These are phyloP conservation scores for Physeter macrocephalus DNA, from an alignment of 2,113 vertebrate genomes.

Conservation along the genomic window DNA sequence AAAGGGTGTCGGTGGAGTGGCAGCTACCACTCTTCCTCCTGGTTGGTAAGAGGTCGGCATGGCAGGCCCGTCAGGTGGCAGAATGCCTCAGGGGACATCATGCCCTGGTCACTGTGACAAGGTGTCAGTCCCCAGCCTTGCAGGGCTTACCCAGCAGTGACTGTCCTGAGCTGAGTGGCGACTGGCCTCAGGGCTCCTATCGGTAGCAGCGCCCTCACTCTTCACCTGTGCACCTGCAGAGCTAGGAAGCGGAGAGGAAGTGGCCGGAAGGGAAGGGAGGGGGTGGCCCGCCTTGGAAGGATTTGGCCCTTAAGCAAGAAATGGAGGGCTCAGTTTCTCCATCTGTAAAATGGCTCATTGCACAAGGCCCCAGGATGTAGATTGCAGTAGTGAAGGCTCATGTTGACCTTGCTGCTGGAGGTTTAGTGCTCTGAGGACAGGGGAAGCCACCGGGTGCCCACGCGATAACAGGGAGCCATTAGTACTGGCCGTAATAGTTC, in stretches of 20 bases:
- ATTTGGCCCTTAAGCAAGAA: not conserved
- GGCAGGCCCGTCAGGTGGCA: accelerated
- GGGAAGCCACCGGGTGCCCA: not conserved
- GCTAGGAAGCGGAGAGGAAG: not conserved
- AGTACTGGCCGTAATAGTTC: not conserved
- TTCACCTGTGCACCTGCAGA: not conserved
- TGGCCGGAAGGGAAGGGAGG: not conserved
- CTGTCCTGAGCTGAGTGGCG: not conserved
- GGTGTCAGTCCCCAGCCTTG: not conserved
- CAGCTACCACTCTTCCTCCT: not conserved
- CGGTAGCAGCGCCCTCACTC: not conserved
- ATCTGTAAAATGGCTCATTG: not conserved
- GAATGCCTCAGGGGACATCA: accelerated
- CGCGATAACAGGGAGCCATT: not conserved
- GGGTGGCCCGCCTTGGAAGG: no score
- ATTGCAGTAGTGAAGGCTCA: not conserved
- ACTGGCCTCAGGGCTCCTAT: not conserved
- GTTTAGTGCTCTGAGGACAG: not conserved
- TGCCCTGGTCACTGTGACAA: no score
- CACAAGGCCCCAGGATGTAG: not conserved
- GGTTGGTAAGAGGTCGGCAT: accelerated
- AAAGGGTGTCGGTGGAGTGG: no score
- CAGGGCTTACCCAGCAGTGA: not conserved
- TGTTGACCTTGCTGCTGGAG: not conserved
- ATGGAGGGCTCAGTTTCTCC: not conserved